Percentiles rank a stretch among this genome's conserved stretches.
These are phyloP conservation scores for Ormyrus labotus DNA, from an alignment of 2,888 invertebrate genomes.

Conservation along the genomic window DNA sequence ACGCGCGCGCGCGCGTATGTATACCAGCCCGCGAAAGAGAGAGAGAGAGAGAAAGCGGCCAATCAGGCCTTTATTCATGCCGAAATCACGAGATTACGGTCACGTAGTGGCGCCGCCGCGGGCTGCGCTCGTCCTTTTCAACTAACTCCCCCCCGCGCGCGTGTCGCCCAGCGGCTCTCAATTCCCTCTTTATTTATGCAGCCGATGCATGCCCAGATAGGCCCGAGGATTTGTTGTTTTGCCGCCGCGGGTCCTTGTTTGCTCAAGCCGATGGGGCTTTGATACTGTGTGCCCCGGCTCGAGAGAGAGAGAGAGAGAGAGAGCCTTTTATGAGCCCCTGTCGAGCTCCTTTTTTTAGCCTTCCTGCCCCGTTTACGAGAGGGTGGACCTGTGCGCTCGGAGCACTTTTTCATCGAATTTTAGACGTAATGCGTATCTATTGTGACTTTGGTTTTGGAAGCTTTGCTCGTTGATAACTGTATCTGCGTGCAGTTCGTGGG, in stretches of 20 bases:
- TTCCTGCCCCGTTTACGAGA: too few relatives aligned
- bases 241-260: background rate
- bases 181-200: slow-evolving; percentile 47
- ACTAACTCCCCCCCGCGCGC: background rate
- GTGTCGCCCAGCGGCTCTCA: background rate
- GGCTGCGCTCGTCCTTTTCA: slow-evolving; percentile 35
- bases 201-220: slow-evolving; percentile 18
- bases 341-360: too few relatives aligned
- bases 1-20: too few relatives aligned
- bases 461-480: too few relatives aligned
- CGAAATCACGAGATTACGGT: slow-evolving; percentile 68
- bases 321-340: too few relatives aligned
- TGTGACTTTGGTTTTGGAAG: too few relatives aligned
- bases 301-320: too few relatives aligned
- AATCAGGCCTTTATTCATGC: slow-evolving; percentile 70
- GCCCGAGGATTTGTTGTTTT: slow-evolving; percentile 28
- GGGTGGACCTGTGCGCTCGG: too few relatives aligned
- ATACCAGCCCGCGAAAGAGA: background rate
- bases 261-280: background rate
- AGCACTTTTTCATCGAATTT: too few relatives aligned
- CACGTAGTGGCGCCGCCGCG: slow-evolving; percentile 53
- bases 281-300: too few relatives aligned
- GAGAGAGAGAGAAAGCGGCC: slow-evolving; percentile 51
- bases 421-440: too few relatives aligned
- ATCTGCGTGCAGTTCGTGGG: too few relatives aligned